Conservation (phyloP, 2,888 invertebrate genomes). For the Metalampra italica region DNA sequence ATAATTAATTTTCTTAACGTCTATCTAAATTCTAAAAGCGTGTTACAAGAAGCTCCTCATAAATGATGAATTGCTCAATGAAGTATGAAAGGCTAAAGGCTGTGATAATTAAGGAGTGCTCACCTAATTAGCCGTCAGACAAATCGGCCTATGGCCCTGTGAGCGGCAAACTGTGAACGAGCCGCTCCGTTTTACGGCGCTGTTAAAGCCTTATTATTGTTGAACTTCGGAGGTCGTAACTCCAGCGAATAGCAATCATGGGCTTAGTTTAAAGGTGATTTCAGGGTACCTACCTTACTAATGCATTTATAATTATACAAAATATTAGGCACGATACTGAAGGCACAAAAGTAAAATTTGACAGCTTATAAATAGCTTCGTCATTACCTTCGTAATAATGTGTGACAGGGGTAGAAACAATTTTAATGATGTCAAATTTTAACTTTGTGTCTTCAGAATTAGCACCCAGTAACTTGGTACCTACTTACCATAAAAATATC, state of each 20-base stretch:
- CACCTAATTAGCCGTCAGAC: slow-evolving; percentile 40
- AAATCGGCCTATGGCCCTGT: slow-evolving; percentile 27
- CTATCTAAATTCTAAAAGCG: slow-evolving; percentile 8
- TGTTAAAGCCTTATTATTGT: slow-evolving; percentile 53
- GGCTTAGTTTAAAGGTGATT: slow-evolving; percentile 25
- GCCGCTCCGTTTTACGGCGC: slow-evolving; percentile 42
- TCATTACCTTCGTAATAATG: too few species aligned
- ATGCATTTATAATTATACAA: background rate
- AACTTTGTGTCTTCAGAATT: too few species aligned
- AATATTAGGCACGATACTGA: too few species aligned
- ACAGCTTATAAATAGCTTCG: too few species aligned
- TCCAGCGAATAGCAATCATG: slow-evolving; percentile 31
- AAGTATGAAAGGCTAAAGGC: slow-evolving; percentile 31
- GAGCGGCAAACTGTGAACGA: slow-evolving; percentile 32
- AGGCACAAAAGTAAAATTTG: too few species aligned
- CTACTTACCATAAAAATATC: too few species aligned
- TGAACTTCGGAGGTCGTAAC: slow-evolving; percentile 46
- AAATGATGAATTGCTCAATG: slow-evolving; percentile 24
- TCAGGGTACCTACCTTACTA: slow-evolving; percentile 16
- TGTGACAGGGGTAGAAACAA: too few species aligned
- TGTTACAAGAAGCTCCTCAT: slow-evolving; percentile 16
- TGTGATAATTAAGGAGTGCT: slow-evolving; percentile 36
- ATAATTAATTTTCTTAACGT: slow-evolving; percentile 15
- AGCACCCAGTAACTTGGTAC: too few species aligned
- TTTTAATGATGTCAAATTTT: too few species aligned